Evolutionary conservation across 2,113 vertebrate genomes (phyloP), one percentile per base, ranked within the genome.

Genomic region (Nanger granti): DNA sequence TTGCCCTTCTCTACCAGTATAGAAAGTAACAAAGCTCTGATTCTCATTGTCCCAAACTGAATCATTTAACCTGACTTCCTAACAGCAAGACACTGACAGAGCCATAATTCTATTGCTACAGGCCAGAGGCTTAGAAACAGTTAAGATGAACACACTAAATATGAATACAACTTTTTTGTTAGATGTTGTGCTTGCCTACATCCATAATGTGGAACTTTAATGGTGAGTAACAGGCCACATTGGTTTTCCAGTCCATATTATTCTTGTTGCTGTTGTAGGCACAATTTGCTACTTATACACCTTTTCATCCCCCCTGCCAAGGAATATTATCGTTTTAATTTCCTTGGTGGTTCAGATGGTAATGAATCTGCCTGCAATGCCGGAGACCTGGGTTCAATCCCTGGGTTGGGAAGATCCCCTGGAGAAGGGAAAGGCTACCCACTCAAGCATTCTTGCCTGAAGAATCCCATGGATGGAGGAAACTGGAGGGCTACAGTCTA

Each of bases 61-160:
- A 52, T 93, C 82, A 64, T 85, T 97, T 87, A 95, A n/a, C 34
- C 66, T 28, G 82, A 89, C 15, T 89, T 60, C 37, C 94, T 69
- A 94, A 97, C 34, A 22, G 34, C 18, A 87, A 93, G 3, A 62
- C 91, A 28, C 7, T 60, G 92, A 80, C 20, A 82, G 10, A 47
- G 55, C n/a, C 96, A 60, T 80, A 62, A 93, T 87, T 66, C 44
- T 0, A 52, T 13, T 54, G 64, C 90, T 92, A 14, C 37, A 76
- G 22, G 26, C 2, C 15, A 86, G n/a, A 2, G 6, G 3, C 62
- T 92, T 94, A 60, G 0, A 2, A 2, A 54, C 2, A 24, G 26
- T 41, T 60, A 37, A 95, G 41, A 79, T 66, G 8, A 62, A 91
- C 47, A 86, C 76, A 41, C 3, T 29, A 59, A 89, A 26, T 41